Conservation (phyloP, 2,797 vertebrate species). For the Acipenser ruthenus region DNA sequence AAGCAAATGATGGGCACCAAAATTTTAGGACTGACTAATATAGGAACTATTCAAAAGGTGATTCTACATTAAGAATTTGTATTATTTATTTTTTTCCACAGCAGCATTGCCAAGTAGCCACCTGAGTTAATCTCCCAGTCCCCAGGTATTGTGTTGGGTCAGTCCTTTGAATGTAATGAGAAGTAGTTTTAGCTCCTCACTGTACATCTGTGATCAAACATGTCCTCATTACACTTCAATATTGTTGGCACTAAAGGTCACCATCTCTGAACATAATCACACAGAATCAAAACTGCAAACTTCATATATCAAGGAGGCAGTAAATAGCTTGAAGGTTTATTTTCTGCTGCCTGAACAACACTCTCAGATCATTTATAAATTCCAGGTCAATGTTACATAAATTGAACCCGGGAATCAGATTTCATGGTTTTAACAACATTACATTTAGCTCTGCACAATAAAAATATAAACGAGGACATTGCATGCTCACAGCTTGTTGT, state of each 20-base stretch:
- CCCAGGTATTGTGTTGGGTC: slow-evolving; percentile 37
- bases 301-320: slow-evolving; percentile 97
- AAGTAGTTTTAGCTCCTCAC: slow-evolving; percentile 68
- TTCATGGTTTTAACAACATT: slow-evolving; percentile 7
- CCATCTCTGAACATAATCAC: slow-evolving; percentile 98
- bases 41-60: not conserved
- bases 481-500: not conserved
- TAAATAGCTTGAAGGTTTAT: slow-evolving; percentile 94
- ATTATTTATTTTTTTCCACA: not conserved
- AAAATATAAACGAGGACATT: slow-evolving; percentile 11
- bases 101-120: too few relatives aligned
- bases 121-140: too few relatives aligned
- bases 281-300: slow-evolving; percentile 99
- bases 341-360: slow-evolving; percentile 80
- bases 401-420: slow-evolving; percentile 34
- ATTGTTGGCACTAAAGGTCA: slow-evolving; percentile 99
- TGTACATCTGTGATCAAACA: slow-evolving; percentile 88
- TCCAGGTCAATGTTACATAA: slow-evolving; percentile 53
- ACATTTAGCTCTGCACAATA: slow-evolving; percentile 12
- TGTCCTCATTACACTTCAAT: slow-evolving; percentile 99
- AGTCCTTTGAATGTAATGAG: slow-evolving; percentile 51
- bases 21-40: not conserved
- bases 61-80: not conserved
- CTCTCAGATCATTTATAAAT: slow-evolving; percentile 73
- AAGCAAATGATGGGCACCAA: not conserved